Evolutionary conservation across 2,113 vertebrate genomes (phyloP).

Genomic region (Hystrix brachyura): DNA sequence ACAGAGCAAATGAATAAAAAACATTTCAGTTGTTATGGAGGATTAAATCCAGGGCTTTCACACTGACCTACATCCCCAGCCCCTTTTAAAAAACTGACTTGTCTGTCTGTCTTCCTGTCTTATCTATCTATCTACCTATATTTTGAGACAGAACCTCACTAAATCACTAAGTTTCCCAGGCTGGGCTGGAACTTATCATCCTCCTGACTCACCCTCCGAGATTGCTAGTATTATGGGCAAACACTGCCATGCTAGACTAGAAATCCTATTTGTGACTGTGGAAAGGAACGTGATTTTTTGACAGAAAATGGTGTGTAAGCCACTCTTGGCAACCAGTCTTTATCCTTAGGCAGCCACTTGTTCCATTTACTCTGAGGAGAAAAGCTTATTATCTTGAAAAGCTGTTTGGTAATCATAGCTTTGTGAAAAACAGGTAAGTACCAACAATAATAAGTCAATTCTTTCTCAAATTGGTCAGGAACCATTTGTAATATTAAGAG

Average conservation of each 20-base stretch:
- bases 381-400: background rate
- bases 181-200: background rate
- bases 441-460: background rate
- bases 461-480: background rate
- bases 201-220: background rate
- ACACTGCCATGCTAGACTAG: background rate
- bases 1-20: background rate
- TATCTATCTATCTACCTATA: background rate
- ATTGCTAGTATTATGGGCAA: background rate
- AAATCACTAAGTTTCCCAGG: background rate
- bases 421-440: background rate
- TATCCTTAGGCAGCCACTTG: background rate
- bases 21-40: background rate
- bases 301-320: background rate
- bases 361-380: background rate
- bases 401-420: background rate
- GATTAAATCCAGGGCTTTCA: background rate
- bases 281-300: conserved; percentile 71
- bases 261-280: conserved; percentile 9
- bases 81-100: background rate
- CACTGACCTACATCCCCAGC: background rate
- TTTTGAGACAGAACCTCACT: background rate
- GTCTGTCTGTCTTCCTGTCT: background rate
- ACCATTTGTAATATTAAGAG: background rate
- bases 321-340: conserved; percentile 35